These are phyloP conservation scores for Andrena dorsata DNA, from an alignment of 2,888 invertebrate genomes.

Conservation along the genomic window DNA sequence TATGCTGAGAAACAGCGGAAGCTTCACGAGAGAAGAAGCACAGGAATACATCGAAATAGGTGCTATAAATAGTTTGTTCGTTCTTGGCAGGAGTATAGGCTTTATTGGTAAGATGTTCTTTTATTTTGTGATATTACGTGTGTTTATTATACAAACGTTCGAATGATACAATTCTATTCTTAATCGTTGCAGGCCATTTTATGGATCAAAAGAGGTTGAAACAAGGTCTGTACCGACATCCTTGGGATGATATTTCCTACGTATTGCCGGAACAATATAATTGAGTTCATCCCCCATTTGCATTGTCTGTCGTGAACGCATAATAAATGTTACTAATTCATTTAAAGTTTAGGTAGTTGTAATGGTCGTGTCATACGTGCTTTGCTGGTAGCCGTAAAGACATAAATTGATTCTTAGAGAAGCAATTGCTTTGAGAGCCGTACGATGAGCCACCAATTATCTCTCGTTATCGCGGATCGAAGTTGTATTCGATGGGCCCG, in stretches of 20 bases:
- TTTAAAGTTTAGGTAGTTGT: conserved; percentile 50
- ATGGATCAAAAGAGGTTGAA: conserved; percentile 99
- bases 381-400: conserved; percentile 32
- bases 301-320: conserved; percentile 68
- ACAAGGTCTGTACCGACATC: conserved; percentile 99
- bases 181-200: conserved; percentile 90
- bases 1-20: conserved; percentile 96
- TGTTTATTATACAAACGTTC: not conserved
- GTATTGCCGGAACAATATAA: conserved; percentile 92
- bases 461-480: conserved; percentile 43
- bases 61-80: conserved; percentile 98
- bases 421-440: conserved; percentile 15
- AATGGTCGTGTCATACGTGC: conserved; percentile 29
- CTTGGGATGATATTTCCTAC: conserved; percentile 99
- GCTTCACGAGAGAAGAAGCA: conserved; percentile 98
- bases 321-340: conserved; percentile 65
- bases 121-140: not conserved
- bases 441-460: conserved; percentile 15
- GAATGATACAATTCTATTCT: conserved; percentile 7
- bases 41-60: conserved; percentile 99
- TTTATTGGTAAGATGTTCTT: conserved; percentile 91
- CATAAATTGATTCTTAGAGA: conserved; percentile 34
- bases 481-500: conserved; percentile 40
- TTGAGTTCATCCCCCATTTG: conserved; percentile 69
- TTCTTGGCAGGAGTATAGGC: conserved; percentile 98